Evolutionary conservation across 2,797 vertebrate species (phyloP), one percentile per base, ranked within the genome.

Genomic region (Pitangus sulphuratus): DNA sequence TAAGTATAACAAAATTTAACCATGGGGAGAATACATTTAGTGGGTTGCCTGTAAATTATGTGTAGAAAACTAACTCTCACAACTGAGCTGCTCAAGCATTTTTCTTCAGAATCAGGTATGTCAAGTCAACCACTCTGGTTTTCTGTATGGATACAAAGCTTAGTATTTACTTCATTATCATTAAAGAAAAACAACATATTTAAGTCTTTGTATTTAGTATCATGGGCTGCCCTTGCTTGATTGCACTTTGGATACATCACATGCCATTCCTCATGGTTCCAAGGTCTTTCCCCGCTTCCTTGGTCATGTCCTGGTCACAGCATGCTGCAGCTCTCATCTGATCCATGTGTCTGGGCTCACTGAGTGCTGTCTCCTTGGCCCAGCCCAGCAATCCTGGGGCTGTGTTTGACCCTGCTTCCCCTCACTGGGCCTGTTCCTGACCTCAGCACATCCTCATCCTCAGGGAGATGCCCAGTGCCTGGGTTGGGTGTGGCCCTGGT

Each of bases 401-500:
- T 35, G 17, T 42, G 17, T 28, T 17, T 66, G 40, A 56, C 37
- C 18, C 20, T 30, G 12, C 30, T 48, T 30, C 20, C 8, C 14
- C 9, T 26, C 31, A 45, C 19, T 1, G 2, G 20, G 8, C 12
- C 33, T 44, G 11, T 31, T 69, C 11, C 22, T 48, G 28, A 16
- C 12, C 35, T 19, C 0, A 0, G 15, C 7, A 21, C n/a, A 17
- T 18, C 4, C 6, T 11, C 8, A 13, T 39, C 8, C 57, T 25
- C 30, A 19, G 2, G 11, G 12, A 37, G 15, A 9, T 42, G 15
- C 16, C 30, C 30, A 15, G 0, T 51, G 12, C 42, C 21, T 1
- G 1, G 5, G 1, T 12, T 26, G 58, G 8, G 28, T 78, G 50
- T 44, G 28, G 5, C 17, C 4, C 18, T 6, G 6, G 11, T 26